Conservation (phyloP, 2,888 invertebrate species). For the Diabrotica balteata region DNA sequence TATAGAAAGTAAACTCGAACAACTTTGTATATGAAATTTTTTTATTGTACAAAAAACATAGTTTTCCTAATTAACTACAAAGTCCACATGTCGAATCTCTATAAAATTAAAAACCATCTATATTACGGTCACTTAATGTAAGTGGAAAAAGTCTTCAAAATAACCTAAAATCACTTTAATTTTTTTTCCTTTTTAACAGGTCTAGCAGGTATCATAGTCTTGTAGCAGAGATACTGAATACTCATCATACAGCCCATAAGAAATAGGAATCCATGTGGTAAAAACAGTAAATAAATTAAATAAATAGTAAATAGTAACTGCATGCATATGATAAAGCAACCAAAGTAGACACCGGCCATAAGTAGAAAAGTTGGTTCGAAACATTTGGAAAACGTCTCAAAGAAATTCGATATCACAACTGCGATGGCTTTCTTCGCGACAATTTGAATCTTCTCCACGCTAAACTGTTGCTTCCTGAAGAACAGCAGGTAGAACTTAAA, state of each 20-base stretch:
- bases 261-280: conserved; percentile 50
- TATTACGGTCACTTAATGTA: conserved; percentile 27
- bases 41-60: too few species aligned
- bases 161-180: conserved; percentile 4
- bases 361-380: conserved; percentile 39
- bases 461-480: conserved; percentile 22
- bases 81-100: too few species aligned
- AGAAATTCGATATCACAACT: conserved; percentile 27
- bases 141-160: conserved; percentile 21
- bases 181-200: conserved; percentile 14
- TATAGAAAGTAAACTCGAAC: too few species aligned
- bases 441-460: conserved; percentile 14
- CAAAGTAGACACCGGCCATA: conserved; percentile 43
- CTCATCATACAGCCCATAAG: conserved; percentile 43
- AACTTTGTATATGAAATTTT: too few species aligned
- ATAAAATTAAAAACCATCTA: too few species aligned
- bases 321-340: conserved; percentile 41
- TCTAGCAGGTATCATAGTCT: conserved; percentile 24
- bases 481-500: conserved; percentile 42
- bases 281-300: conserved; percentile 39
- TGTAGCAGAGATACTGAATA: conserved; percentile 41
- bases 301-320: conserved; percentile 47
- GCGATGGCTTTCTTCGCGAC: conserved; percentile 1
- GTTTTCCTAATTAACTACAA: too few species aligned
- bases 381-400: conserved; percentile 30